Evolutionary conservation across 2,797 vertebrate genomes (phyloP).

Genomic region (Epinephelus coioides): DNA sequence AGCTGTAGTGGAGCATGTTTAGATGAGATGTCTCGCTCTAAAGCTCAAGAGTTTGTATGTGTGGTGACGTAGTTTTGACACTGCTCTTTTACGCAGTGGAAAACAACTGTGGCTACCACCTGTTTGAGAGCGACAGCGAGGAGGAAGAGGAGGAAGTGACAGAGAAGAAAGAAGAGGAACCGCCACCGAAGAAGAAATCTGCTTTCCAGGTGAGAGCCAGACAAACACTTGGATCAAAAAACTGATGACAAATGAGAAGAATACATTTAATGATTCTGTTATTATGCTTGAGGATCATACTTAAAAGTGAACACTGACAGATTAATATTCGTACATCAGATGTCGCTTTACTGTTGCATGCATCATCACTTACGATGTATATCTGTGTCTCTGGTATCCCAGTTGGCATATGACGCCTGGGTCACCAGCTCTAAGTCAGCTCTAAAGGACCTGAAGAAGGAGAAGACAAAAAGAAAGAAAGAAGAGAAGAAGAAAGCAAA

Average conservation of each 20-base stretch:
- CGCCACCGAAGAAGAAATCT: slow-evolving; percentile 80
- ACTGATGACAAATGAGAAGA: rapidly evolving
- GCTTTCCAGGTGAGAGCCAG: slow-evolving; percentile 84
- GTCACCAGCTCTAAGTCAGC: slow-evolving; percentile 83
- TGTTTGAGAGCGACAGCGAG: slow-evolving; percentile 86
- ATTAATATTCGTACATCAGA: neutral
- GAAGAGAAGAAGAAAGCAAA: slow-evolving; percentile 76
- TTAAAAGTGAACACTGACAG: neutral
- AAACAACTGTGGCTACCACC: slow-evolving; percentile 79
- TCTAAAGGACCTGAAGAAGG: slow-evolving; percentile 81
- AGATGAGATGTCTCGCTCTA: neutral
- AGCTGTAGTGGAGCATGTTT: neutral
- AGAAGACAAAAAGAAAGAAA: slow-evolving; percentile 75
- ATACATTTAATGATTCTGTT: neutral
- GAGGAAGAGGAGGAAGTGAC: slow-evolving; percentile 83
- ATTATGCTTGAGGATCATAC: neutral
- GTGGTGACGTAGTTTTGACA: slow-evolving; percentile 4
- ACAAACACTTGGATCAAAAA: neutral
- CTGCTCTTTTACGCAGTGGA: slow-evolving; percentile 70
- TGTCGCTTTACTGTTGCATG: neutral
- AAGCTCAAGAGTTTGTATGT: neutral
- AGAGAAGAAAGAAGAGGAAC: slow-evolving; percentile 75
- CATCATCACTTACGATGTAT: neutral
- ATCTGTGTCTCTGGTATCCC: slow-evolving; percentile 29
- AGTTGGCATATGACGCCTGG: slow-evolving; percentile 88